Percentiles rank a stretch among this genome's conserved stretches.
Evolutionary conservation across 2,797 vertebrate genomes (phyloP).

Genomic region (Dryobates pubescens): DNA sequence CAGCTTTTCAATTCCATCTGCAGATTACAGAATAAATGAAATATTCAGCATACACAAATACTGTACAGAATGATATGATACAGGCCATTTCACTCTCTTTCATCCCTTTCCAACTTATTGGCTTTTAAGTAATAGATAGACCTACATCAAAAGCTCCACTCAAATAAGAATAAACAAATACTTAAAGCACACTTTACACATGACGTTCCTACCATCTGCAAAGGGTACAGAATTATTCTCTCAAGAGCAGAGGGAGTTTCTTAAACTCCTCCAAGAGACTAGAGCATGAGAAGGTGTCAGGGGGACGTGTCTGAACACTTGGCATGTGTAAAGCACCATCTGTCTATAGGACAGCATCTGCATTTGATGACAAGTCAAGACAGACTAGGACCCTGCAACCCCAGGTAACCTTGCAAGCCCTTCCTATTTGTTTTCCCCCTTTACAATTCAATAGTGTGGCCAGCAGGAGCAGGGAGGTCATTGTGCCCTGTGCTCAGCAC

Average conservation of each 20-base stretch:
- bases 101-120: neutral
- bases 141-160: slow-evolving; percentile 5
- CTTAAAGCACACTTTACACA: neutral
- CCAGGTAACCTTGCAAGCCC: neutral
- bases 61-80: slow-evolving; percentile 14
- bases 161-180: slow-evolving; percentile 28
- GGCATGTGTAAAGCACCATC: too few species aligned
- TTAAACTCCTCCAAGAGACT: neutral
- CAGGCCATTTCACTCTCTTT: slow-evolving; percentile 41
- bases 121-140: slow-evolving; percentile 33
- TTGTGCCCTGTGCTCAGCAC: too few species aligned
- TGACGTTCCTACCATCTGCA: neutral
- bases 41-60: slow-evolving; percentile 9
- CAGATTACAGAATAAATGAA: slow-evolving; percentile 33
- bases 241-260: neutral
- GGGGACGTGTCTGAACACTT: neutral
- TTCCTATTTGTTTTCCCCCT: neutral
- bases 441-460: neutral
- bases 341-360: neutral
- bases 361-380: neutral
- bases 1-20: slow-evolving; percentile 16
- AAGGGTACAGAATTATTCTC: neutral
- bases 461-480: too few species aligned
- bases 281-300: neutral
- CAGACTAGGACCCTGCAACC: neutral